Base-by-base conservation (phyloP, 2,888 invertebrate species). In the Imbricaverruca yamaguchii region DNA sequence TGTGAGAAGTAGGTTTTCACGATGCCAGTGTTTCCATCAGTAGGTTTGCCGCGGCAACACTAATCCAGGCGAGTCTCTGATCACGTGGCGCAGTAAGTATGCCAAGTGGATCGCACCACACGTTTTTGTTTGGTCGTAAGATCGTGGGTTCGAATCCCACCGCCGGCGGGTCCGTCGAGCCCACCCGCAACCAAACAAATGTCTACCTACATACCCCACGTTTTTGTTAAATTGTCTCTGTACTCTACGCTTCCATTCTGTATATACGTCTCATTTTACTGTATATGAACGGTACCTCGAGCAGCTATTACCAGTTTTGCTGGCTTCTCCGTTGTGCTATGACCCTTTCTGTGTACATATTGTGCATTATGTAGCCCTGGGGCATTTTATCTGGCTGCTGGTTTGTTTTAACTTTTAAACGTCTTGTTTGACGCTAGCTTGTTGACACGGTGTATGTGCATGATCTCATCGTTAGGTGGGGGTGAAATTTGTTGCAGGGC, bases 391-490 rank as follows among this genome's bases (percentile, higher is more conserved):
- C 21, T 15, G 55, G 74, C 74, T 55, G 21, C 65, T 23, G 13
- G 55, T 53, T 15, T 53, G 74, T 15, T 74, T 39, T 25, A 23
- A 69, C 69, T 39, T 67, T 39, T 69, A 39, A 25, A 39, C 39
- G 39, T 39, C 39, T 59, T 59, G 12, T 59, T 13, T 15, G 74
- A 74, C 53, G 74, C 15, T 55, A 21, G 74, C 39, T 9, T 53
- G 55, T 74, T 74, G 18, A 74, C 74, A 10, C 74, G 53, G 53
- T 74, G 74, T 74, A 55, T 55, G 55, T 74, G 55, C 55, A 53
- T 74, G 74, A 74, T 74, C 74, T 74, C 74, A 74, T 74, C 74
- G 74, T 18, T 23, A 21, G 39, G 74, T 53, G 53, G n/a, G 53
- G n/a, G 21, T 53, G 74, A 18, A 7, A 55, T 21, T 74, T 21